Percentiles rank a stretch among this genome's conserved stretches.
These are phyloP conservation scores for Amphiduros pacificus DNA, from an alignment of 2,888 invertebrate species.

Conservation along the genomic window DNA sequence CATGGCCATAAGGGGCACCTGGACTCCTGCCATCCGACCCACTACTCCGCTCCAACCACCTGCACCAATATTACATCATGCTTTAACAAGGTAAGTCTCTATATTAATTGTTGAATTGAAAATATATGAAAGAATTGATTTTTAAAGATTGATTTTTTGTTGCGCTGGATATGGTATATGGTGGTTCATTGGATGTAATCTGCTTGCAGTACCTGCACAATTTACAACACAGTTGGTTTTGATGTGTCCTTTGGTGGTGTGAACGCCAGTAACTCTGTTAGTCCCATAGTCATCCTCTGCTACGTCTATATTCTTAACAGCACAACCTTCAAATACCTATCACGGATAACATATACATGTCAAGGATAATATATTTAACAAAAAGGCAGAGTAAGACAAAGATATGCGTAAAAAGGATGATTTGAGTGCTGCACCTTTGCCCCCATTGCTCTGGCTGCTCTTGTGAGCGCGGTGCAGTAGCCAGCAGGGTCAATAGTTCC, in stretches of 20 bases:
- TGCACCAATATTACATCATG: too few species aligned
- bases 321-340: constrained; percentile 31
- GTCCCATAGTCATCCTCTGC: constrained; percentile 69
- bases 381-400: too few species aligned
- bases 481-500: constrained; percentile 84
- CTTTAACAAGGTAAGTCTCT: too few species aligned
- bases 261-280: constrained; percentile 74
- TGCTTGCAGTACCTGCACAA: constrained; percentile 66
- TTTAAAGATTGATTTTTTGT: too few species aligned
- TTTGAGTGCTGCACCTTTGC: too few species aligned
- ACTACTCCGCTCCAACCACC: constrained; percentile 83
- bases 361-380: too few species aligned
- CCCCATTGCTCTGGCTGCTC: constrained; percentile 73
- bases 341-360: not conserved
- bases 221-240: constrained; percentile 79
- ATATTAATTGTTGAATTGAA: too few species aligned
- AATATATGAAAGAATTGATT: too few species aligned
- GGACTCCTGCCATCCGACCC: constrained; percentile 69
- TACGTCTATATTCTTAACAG: constrained; percentile 68
- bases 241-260: constrained; percentile 75
- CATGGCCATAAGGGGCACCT: constrained; percentile 79
- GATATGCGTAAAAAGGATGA: too few species aligned
- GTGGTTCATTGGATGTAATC: too few species aligned
- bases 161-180: too few species aligned
- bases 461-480: constrained; percentile 74